Evolutionary conservation across 2,888 invertebrate genomes (phyloP).

Genomic region (Dynastes grantii): DNA sequence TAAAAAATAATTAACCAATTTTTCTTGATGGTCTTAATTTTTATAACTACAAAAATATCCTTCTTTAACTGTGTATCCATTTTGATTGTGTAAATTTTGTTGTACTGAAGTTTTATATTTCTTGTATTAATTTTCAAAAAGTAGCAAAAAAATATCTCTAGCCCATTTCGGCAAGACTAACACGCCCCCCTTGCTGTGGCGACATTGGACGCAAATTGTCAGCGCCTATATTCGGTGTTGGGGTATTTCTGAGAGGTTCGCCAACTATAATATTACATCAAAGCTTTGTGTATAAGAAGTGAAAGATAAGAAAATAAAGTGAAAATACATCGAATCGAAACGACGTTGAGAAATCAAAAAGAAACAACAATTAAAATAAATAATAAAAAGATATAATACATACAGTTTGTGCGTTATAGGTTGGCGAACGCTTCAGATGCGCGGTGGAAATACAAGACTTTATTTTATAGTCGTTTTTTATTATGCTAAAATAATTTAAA

Average conservation of each 20-base stretch:
- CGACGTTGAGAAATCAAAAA: neutral
- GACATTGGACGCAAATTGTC: slow-evolving; percentile 69
- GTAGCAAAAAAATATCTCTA: slow-evolving; percentile 70
- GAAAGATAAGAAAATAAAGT: slow-evolving; percentile 12
- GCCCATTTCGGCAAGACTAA: slow-evolving; percentile 76
- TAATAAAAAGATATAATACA: neutral
- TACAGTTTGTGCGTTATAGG: too few relatives aligned
- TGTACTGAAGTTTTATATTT: neutral
- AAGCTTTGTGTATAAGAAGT: slow-evolving; percentile 37
- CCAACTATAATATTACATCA: slow-evolving; percentile 70
- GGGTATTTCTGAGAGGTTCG: slow-evolving; percentile 73
- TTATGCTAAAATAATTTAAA: too few relatives aligned
- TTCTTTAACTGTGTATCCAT: neutral
- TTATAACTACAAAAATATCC: too few relatives aligned
- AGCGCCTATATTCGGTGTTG: slow-evolving; percentile 68
- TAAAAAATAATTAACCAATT: too few relatives aligned
- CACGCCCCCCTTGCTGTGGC: slow-evolving; percentile 69
- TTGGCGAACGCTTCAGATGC: too few relatives aligned
- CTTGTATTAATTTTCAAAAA: too few relatives aligned
- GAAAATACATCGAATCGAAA: neutral
- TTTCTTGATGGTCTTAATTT: neutral
- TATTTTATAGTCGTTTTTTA: too few relatives aligned
- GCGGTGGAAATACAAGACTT: too few relatives aligned
- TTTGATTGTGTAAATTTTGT: too few relatives aligned
- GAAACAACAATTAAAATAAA: slow-evolving; percentile 3